Evolutionary conservation across 2,113 vertebrate genomes (phyloP).

Genomic region (sheep (Ovis aries)): ARS-UI_Ramb_v3.0 NC_056076.1:6379501-6380000

Average conservation of each 20-base stretch:
- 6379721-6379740: not conserved
- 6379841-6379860: not conserved
- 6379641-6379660: not conserved
- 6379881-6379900: not conserved
- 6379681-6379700: not conserved
- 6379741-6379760: not conserved
- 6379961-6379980: not conserved
- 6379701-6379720: not conserved
- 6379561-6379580: not conserved
- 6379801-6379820: too few relatives aligned
- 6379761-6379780: not conserved
- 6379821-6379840: not conserved
- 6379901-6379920: not conserved
- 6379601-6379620: not conserved
- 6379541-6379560: conserved; percentile 33
- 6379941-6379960: not conserved
- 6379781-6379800: not conserved
- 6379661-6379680: not conserved
- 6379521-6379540: not conserved
- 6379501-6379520: conserved; percentile 42
- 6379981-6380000: not conserved
- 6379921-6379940: not conserved
- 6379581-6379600: not conserved
- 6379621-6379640: not conserved
- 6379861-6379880: not conserved